Evolutionary conservation across 2,888 invertebrate species (phyloP).

Genomic region (Nematopogon swammerdamellus): DNA sequence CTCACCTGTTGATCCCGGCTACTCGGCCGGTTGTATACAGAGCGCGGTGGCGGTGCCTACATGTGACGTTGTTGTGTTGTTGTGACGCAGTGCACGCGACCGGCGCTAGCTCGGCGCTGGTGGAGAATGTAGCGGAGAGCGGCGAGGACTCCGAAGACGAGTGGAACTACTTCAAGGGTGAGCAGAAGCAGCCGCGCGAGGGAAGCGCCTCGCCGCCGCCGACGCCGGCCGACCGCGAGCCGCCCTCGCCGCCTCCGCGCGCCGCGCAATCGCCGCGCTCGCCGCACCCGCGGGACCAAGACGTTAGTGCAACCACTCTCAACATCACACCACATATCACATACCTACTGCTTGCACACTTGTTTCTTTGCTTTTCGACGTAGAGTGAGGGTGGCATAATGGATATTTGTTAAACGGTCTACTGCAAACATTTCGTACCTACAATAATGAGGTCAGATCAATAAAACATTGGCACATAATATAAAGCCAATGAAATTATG

Average conservation of each 20-base stretch:
- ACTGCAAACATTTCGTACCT: too few relatives aligned
- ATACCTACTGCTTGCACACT: too few relatives aligned
- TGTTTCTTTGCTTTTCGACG: too few relatives aligned
- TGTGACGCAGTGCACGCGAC: constrained; percentile 38
- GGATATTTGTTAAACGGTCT: too few relatives aligned
- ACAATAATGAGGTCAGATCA: too few relatives aligned
- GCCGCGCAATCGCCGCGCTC: too few relatives aligned
- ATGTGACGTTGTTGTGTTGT: constrained; percentile 11
- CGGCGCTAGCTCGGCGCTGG: constrained; percentile 50
- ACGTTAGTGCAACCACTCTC: too few relatives aligned
- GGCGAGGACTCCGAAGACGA: constrained; percentile 82
- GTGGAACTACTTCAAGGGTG: constrained; percentile 80
- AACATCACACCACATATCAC: too few relatives aligned
- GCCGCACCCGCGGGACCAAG: too few relatives aligned
- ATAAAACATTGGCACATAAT: too few relatives aligned
- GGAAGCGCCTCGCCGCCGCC: constrained; percentile 53
- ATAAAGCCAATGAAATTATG: too few relatives aligned
- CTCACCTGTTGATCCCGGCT: background rate
- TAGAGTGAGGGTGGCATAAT: too few relatives aligned
- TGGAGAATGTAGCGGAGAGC: constrained; percentile 74
- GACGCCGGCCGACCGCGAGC: background rate
- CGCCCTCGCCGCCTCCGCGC: background rate
- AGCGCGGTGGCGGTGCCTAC: background rate
- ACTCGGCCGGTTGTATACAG: constrained; percentile 5
- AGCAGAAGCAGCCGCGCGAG: constrained; percentile 55